Evolutionary conservation across 2,888 invertebrate species (phyloP), one percentile per base, ranked within the genome.

Genomic region (Trypoxylon attenuatum): DNA sequence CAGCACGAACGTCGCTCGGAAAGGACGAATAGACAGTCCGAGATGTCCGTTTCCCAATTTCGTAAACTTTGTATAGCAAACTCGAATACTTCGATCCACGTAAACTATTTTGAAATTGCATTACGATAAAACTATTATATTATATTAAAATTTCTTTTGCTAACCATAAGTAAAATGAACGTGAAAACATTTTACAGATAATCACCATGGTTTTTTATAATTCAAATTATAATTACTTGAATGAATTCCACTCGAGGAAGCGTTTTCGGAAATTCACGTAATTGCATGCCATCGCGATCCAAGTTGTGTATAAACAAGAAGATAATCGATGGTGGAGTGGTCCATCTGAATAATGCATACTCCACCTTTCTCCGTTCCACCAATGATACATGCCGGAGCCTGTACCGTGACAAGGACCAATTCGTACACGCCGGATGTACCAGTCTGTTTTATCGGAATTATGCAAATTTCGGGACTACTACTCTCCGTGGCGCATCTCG

Each of bases 1-100:
- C 41, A 60, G 59, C 47, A n/a, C n/a, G n/a, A n/a, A n/a, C n/a
- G n/a, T n/a, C n/a, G n/a, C n/a, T n/a, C n/a, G n/a, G n/a, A n/a
- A n/a, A n/a, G n/a, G n/a, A n/a, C n/a, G n/a, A n/a, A n/a, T n/a
- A n/a, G n/a, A n/a, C n/a, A n/a, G n/a, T n/a, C 19, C 43, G 58
- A 42, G 53, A 42, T 58, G 19, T 38, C 38, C 5, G 56, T 53
- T 45, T 72, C 33, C 19, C 42, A 60, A 68, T 55, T 60, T 54
- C 5, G 21, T 3, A 19, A 3, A 10, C n/a, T 10, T 6, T 6
- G 16, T 22, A 50, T 18, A 2, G 16, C 22, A n/a, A n/a, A n/a
- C n/a, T n/a, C n/a, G n/a, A n/a, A n/a, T n/a, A n/a, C n/a, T n/a
- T n/a, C n/a, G n/a, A n/a, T n/a, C n/a, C n/a, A n/a, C n/a, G n/a